These are phyloP conservation scores for Lithophane ornitopus DNA, from an alignment of 2,888 invertebrate genomes.

Conservation along the genomic window DNA sequence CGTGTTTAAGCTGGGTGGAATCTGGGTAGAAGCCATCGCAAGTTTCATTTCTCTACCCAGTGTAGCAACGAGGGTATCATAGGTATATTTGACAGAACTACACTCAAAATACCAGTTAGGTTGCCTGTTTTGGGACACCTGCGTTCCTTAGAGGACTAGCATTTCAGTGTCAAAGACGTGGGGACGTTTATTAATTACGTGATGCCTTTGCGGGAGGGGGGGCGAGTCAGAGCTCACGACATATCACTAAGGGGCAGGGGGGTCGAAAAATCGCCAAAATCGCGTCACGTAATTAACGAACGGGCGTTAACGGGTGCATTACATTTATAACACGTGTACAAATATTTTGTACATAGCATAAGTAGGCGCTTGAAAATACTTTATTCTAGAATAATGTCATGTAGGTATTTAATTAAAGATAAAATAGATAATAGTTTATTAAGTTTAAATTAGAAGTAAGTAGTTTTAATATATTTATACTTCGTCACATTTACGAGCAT, in stretches of 20 bases:
- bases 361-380: background rate
- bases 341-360: background rate
- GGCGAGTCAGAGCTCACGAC: too few species aligned
- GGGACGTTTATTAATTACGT: too few species aligned
- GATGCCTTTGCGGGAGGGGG: too few species aligned
- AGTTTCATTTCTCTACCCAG: too few species aligned
- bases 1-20: background rate
- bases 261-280: too few species aligned
- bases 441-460: background rate
- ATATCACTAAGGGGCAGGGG: too few species aligned
- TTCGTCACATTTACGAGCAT: background rate
- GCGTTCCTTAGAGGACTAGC: background rate
- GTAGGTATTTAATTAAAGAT: background rate
- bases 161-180: background rate
- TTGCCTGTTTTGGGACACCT: background rate
- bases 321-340: background rate
- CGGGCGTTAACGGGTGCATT: background rate
- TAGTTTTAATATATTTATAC: background rate
- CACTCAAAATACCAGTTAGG: background rate
- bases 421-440: background rate
- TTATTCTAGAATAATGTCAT: background rate
- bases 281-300: too few species aligned
- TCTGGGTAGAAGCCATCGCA: too few species aligned
- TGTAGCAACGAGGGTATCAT: too few species aligned
- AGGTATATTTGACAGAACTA: background rate